A percentile compares a stretch with the other conserved stretches of the same genome.
Evolutionary conservation across 2,797 vertebrate species (phyloP).

Genomic region (Gallinago solitaria): DNA sequence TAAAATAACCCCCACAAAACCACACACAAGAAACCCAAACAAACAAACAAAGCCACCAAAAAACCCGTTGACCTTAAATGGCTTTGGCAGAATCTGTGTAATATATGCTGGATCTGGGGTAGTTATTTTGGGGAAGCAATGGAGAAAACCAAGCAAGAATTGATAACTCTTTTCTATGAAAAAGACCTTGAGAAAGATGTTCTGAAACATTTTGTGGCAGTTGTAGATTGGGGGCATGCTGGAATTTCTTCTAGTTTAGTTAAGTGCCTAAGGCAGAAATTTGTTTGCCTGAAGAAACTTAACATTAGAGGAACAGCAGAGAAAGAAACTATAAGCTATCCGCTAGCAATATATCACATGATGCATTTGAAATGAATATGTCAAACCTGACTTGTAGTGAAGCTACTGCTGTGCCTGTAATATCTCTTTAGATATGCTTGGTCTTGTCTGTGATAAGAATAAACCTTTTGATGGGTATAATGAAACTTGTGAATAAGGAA

Average conservation of each 20-base stretch:
- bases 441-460: slow-evolving; percentile 7
- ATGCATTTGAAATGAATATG: neutral
- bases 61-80: neutral
- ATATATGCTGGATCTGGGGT: neutral
- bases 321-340: neutral
- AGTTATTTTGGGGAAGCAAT: neutral
- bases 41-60: neutral
- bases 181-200: neutral
- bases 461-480: neutral
- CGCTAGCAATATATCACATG: neutral
- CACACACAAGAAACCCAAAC: neutral
- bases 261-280: neutral
- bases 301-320: neutral
- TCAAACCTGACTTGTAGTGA: neutral
- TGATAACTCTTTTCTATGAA: neutral
- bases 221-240: neutral
- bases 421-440: slow-evolving; percentile 12
- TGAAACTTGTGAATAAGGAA: neutral
- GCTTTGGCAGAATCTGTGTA: neutral
- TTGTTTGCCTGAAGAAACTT: neutral
- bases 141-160: neutral
- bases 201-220: neutral
- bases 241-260: neutral
- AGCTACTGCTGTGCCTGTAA: neutral
- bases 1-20: neutral